A percentile compares a stretch with the other conserved stretches of the same genome.
Conservation (phyloP, 1,140 invertebrate genomes). For the Drosophila ananassae region DNA sequence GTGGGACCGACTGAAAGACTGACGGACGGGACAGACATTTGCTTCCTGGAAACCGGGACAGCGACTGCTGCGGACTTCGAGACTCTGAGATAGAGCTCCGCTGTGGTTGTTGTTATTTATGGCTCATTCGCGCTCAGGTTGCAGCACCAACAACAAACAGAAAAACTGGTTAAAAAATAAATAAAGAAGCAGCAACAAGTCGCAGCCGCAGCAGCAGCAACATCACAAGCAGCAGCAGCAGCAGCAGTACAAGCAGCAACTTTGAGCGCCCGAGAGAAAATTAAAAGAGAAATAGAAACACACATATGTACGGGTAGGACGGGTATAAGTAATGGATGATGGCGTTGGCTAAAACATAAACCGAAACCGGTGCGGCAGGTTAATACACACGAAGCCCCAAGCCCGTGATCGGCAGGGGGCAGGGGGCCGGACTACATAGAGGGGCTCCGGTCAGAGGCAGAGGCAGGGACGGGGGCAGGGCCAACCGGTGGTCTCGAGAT, state of each 20-base stretch:
- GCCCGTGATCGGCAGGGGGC: slow-evolving; percentile 6
- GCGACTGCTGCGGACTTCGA: slow-evolving; percentile 38
- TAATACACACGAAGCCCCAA: slow-evolving; percentile 66
- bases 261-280: slow-evolving; percentile 73
- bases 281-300: slow-evolving; percentile 83
- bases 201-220: slow-evolving; percentile 42
- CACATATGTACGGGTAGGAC: slow-evolving; percentile 39
- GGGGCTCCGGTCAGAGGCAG: background rate
- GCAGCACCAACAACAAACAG: slow-evolving; percentile 66
- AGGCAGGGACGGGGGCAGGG: background rate
- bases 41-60: slow-evolving; percentile 81
- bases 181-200: slow-evolving; percentile 81
- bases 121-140: slow-evolving; percentile 82
- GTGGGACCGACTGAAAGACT: slow-evolving; percentile 12
- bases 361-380: slow-evolving; percentile 81
- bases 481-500: slow-evolving; percentile 21
- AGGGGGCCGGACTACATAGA: no score
- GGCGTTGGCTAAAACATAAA: slow-evolving; percentile 81
- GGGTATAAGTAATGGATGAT: slow-evolving; percentile 74
- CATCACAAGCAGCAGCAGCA: background rate
- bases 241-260: slow-evolving; percentile 35
- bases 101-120: slow-evolving; percentile 72
- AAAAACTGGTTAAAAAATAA: slow-evolving; percentile 82
- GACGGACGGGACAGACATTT: slow-evolving; percentile 64
- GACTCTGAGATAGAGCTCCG: slow-evolving; percentile 33